Evolutionary conservation across 2,888 invertebrate genomes (phyloP).

Genomic region (Rhogogaster chlorosoma): DNA sequence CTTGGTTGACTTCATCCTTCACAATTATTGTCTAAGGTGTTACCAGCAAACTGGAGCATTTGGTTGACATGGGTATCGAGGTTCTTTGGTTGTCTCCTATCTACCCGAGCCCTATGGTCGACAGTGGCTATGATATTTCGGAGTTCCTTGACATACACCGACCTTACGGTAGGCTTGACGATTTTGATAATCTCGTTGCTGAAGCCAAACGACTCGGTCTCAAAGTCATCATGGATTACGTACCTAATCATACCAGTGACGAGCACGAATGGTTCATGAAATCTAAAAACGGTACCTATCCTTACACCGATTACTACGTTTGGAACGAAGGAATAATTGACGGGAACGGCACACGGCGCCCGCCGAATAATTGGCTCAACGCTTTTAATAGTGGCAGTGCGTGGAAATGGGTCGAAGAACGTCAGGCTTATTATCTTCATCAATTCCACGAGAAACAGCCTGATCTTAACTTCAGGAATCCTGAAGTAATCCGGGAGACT

Average conservation of each 20-base stretch:
- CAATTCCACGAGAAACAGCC: conserved; percentile 18
- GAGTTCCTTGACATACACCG: conserved; percentile 78
- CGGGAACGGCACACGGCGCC: background rate
- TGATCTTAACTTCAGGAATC: conserved; percentile 41
- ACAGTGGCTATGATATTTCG: conserved; percentile 81
- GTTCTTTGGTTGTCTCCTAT: conserved; percentile 80
- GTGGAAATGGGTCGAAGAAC: conserved; percentile 43
- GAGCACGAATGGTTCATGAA: conserved; percentile 79
- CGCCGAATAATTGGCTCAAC: conserved; percentile 36
- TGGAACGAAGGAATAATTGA: conserved; percentile 70
- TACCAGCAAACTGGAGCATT: conserved; percentile 70
- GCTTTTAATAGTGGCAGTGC: conserved; percentile 35
- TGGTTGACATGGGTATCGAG: conserved; percentile 76
- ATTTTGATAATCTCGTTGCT: conserved; percentile 74
- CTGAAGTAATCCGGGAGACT: background rate
- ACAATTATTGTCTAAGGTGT: conserved; percentile 62
- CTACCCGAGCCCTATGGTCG: conserved; percentile 79
- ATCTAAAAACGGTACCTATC: conserved; percentile 69
- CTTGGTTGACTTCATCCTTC: background rate
- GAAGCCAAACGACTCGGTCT: conserved; percentile 58
- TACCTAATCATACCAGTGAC: conserved; percentile 74
- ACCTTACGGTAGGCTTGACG: conserved; percentile 78
- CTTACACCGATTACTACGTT: conserved; percentile 78
- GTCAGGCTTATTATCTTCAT: conserved; percentile 40
- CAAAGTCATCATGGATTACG: conserved; percentile 63